These are phyloP conservation scores for Hyperopisus bebe DNA, from an alignment of 2,113 vertebrate species.

Conservation along the genomic window DNA sequence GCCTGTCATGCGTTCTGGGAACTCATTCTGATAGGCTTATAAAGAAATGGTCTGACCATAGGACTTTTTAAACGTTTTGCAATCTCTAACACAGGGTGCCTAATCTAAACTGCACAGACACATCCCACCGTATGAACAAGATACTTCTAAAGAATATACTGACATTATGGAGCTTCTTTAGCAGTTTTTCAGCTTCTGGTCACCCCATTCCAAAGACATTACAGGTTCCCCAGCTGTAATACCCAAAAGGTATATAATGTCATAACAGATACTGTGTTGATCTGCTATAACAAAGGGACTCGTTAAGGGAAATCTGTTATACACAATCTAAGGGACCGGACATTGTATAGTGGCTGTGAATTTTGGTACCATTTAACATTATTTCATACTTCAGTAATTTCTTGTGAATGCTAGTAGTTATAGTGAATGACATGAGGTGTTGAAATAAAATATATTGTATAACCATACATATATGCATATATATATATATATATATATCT, in stretches of 20 bases:
- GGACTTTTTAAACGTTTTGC: background rate
- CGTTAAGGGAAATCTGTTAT: slow-evolving; percentile 27
- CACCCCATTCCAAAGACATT: background rate
- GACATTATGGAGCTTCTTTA: slow-evolving; percentile 1
- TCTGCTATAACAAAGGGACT: background rate
- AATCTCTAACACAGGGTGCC: background rate
- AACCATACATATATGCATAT: slow-evolving; percentile 46
- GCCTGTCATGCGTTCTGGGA: background rate
- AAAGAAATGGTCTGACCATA: background rate
- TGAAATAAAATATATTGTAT: slow-evolving; percentile 36
- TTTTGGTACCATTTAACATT: slow-evolving; percentile 46
- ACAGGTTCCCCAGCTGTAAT: background rate
- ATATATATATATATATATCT: slow-evolving; percentile 21
- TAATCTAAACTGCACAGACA: background rate
- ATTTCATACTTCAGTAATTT: slow-evolving; percentile 42
- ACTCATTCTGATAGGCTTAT: background rate
- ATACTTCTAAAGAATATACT: background rate
- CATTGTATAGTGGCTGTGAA: slow-evolving; percentile 37
- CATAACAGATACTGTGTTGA: background rate
- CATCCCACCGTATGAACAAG: background rate
- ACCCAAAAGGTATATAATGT: background rate
- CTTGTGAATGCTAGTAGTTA: slow-evolving; percentile 47
- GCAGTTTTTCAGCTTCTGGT: background rate
- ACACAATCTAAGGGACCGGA: slow-evolving; percentile 39
- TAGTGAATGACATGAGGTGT: slow-evolving; percentile 50